Conservation (phyloP, 2,113 vertebrate species). For the Puffinus mauretanicus region DNA sequence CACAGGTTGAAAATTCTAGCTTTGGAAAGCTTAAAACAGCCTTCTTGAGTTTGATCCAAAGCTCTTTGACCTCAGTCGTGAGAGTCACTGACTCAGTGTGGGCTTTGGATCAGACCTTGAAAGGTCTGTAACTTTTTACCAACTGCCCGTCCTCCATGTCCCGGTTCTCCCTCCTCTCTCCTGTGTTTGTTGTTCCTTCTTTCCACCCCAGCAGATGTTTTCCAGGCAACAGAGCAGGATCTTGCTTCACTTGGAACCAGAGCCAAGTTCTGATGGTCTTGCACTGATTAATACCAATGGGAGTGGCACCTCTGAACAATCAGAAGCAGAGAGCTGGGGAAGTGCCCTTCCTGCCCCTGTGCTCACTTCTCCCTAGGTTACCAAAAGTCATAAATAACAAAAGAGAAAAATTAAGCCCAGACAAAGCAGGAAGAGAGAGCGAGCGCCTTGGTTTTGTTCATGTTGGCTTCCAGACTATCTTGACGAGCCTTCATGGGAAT, state of each 20-base stretch:
- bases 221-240: neutral
- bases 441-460: neutral
- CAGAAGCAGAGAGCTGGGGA: neutral
- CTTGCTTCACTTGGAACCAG: neutral
- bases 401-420: neutral
- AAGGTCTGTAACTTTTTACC: neutral
- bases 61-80: neutral
- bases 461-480: neutral
- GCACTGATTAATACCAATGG: neutral
- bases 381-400: neutral
- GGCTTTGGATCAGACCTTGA: neutral
- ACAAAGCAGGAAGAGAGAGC: neutral
- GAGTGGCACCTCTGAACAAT: neutral
- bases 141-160: neutral
- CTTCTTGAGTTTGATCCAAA: neutral
- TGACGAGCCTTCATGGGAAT: neutral
- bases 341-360: neutral
- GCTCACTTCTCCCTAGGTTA: neutral
- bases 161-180: neutral
- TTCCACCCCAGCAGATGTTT: constrained; percentile 3
- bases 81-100: neutral
- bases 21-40: neutral
- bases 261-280: neutral
- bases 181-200: neutral
- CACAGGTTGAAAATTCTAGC: neutral